Percentiles rank a stretch among this genome's conserved stretches.
Evolutionary conservation across 2,888 invertebrate species (phyloP).

Genomic region (Torymus aiolomorphi): DNA sequence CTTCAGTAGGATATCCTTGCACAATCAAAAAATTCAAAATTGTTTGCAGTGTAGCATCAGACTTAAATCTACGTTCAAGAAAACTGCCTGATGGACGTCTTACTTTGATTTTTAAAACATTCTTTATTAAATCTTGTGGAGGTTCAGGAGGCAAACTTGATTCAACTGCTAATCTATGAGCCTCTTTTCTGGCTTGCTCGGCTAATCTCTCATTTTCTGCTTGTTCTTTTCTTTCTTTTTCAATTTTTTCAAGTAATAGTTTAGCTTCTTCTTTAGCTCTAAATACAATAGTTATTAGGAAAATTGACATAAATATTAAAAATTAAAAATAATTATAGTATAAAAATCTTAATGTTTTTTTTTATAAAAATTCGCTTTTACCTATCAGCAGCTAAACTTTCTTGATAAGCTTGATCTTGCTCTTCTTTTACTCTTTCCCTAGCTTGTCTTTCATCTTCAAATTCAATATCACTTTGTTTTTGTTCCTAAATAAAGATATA

Average conservation of each 20-base stretch:
- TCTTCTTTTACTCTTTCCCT: constrained; percentile 93
- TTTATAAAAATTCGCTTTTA: constrained; percentile 64
- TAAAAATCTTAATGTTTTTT: constrained; percentile 4
- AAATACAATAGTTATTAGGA: not conserved
- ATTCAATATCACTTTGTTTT: constrained; percentile 85
- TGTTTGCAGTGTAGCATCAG: constrained; percentile 80
- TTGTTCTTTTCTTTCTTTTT: constrained; percentile 84
- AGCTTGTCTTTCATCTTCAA: constrained; percentile 92
- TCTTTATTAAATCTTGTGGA: constrained; percentile 76
- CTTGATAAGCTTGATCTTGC: constrained; percentile 95
- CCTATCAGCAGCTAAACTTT: constrained; percentile 91
- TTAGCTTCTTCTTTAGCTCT: constrained; percentile 92
- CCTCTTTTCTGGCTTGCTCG: constrained; percentile 85
- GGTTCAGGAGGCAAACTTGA: constrained; percentile 86
- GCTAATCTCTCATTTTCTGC: constrained; percentile 86
- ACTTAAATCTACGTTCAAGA: constrained; percentile 87
- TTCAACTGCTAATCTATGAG: constrained; percentile 79
- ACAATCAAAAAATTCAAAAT: constrained; percentile 92
- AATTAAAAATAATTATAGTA: constrained; percentile 11
- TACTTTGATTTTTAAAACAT: constrained; percentile 86
- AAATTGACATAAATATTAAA: too few species aligned
- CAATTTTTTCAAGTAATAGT: constrained; percentile 85
- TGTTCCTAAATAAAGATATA: too few species aligned
- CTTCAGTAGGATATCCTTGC: constrained; percentile 90
- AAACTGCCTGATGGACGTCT: constrained; percentile 87